Base-by-base conservation (phyloP, 2,797 vertebrate species). In the Chelon auratus region DNA sequence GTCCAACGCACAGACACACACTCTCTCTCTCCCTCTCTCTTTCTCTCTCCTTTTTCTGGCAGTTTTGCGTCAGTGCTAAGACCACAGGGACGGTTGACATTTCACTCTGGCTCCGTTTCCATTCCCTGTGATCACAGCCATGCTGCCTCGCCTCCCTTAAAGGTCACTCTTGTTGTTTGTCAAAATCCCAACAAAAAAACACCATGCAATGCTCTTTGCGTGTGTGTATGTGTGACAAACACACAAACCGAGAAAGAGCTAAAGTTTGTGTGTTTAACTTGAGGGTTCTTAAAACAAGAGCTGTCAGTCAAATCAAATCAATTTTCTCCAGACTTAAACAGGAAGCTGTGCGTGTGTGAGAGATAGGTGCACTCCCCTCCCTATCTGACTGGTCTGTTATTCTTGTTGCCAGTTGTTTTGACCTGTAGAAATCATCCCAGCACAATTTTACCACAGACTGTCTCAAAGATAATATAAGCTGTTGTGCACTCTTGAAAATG, bases 31-130 rank as follows among this genome's bases (percentile, higher is more conserved):
- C 66, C 55, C 72, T 68, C 77, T 72, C 77, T 70, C 69, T 54
- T 62, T 68, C 48, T 18, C 47, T 73, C 77, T 69, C 71, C 62
- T 61, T 72, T 86, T 85, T 78, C 85, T 88, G 87, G 89, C 92
- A 92, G 92, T 92, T 92, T 93, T 93, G 91, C 91, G 80, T 93
- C 93, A 92, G 91, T 83, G 90, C 85, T 92, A 87, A 91, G 92
- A 94, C 93, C 92, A 92, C 92, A 93, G 92, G 94, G 94, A 94
- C 87, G 91, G 93, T 93, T 94, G 94, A 94, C 94, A 94, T 94
- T 94, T 94, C 92, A 94, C 92, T 94, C 91, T 94, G 94, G 93
- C 94, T 94, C 87, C 83, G 90, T 93, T 94, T 94, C 92, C 92
- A 92, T 90, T 94, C 89, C 86, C 93, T 94, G 94, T 94, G 94